A percentile compares a stretch with the other conserved stretches of the same genome.
phyloP scores from a whole-genome alignment of 2,113 vertebrate species.

The Tychaedon coryphoeus region DNA sequence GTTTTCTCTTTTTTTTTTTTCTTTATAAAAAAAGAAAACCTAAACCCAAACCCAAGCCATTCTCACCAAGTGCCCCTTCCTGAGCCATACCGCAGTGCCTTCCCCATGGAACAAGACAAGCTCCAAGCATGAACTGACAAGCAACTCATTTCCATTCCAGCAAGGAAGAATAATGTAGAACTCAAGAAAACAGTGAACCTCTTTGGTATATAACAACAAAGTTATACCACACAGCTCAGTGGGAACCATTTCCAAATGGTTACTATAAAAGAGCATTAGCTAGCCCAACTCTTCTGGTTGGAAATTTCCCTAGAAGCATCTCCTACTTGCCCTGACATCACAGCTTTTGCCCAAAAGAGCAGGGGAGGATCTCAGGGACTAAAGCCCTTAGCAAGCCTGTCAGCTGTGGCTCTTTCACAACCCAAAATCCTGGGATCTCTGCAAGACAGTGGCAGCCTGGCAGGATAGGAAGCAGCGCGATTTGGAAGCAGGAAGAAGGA shows the following conservation, averaged over 20 bases:
- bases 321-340: background rate
- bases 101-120: background rate
- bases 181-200: slow-evolving; percentile 41
- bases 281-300: background rate
- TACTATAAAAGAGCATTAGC: background rate
- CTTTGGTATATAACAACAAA: slow-evolving; percentile 72
- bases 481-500: background rate
- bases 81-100: background rate
- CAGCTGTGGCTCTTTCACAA: background rate
- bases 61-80: background rate
- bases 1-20: background rate
- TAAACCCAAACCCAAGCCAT: background rate
- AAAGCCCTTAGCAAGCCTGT: background rate
- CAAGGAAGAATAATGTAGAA: background rate
- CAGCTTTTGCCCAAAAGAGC: background rate
- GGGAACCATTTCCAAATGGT: slow-evolving; percentile 31
- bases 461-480: background rate
- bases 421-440: background rate
- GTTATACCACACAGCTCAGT: slow-evolving; percentile 45
- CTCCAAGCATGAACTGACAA: background rate
- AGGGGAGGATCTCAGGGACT: background rate
- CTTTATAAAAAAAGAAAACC: background rate
- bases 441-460: background rate
- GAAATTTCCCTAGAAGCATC: background rate
- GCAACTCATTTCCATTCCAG: background rate